Evolutionary conservation across 2,888 invertebrate genomes (phyloP), one percentile per base, ranked within the genome.

Genomic region (Ariolimax columbianus): DNA sequence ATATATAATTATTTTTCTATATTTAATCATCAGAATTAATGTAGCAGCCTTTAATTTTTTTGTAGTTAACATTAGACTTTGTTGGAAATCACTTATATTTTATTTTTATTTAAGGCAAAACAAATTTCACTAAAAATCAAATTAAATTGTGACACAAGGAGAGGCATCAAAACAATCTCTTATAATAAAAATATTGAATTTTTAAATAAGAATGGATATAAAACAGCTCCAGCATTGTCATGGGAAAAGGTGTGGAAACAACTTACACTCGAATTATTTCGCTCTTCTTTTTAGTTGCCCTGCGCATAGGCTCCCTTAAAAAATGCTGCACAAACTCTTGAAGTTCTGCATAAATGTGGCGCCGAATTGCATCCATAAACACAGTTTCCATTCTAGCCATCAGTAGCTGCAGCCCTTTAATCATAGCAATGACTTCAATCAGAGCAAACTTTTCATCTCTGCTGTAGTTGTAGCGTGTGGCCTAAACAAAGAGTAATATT

Each of bases 401-500:
- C 82, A 99, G 95, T 40, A 91, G 87, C 94, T 99, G 99, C 6
- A 99, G 95, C 0, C 99, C 99, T 94, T 99, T 99, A 91, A 99
- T 98, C 98, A 99, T 99, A 0, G 99, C 98, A 90, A 99, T 98
- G 33, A 99, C 98, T 95, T 99, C 99, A 88, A 99, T 98, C 91
- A 99, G 95, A 0, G 99, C 99, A 95, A 98, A 98, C 93, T 99
- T 99, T 95, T 99, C 99, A 91, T 98, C 98, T 1, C 97, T 97
- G 0, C 97, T 97, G 94, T 99, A 99, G 95, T 99, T 99, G 95
- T 99, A 99, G 17, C 98, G 96, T 0, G 98, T 99, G 0, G 98
- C 98, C 97, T 97, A 30, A n/a, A 9, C 11, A 47, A 51, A 70
- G 33, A 68, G 47, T 59, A 43, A n/a, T 73, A 1, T 40, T 6